These are phyloP conservation scores for Drosophila kurseongensis DNA, from an alignment of 1,140 invertebrate species.

Conservation along the genomic window DNA sequence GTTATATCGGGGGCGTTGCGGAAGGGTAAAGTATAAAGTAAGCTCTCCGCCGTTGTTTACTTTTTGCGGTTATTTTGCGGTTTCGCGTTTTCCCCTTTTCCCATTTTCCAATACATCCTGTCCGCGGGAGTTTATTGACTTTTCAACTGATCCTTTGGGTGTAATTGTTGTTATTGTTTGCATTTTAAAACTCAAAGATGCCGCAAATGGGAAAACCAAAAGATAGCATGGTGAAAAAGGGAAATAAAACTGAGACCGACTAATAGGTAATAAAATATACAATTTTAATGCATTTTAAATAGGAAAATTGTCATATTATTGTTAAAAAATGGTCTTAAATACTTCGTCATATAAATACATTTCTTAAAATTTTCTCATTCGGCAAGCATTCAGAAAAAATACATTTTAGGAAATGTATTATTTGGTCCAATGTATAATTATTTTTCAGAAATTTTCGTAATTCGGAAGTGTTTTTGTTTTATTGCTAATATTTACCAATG, in stretches of 20 bases:
- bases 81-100: conserved; percentile 43
- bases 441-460: too few species aligned
- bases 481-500: too few species aligned
- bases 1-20: not conserved
- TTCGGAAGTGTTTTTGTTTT: too few species aligned
- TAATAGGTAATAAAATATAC: not conserved
- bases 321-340: too few species aligned
- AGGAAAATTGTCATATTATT: too few species aligned
- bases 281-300: not conserved
- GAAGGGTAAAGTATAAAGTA: conserved; percentile 18
- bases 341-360: too few species aligned
- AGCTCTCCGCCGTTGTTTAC: conserved; percentile 50
- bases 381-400: too few species aligned
- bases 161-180: conserved; percentile 78
- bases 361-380: too few species aligned
- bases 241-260: not conserved
- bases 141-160: conserved; percentile 82
- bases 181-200: conserved; percentile 50
- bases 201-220: conserved; percentile 4
- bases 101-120: conserved; percentile 20
- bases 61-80: conserved; percentile 82
- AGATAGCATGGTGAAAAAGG: not conserved
- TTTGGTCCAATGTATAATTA: too few species aligned
- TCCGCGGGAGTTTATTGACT: conserved; percentile 67
- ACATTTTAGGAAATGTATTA: too few species aligned